Conservation (phyloP, 37 sponge, comb jelly and placozoan species). For the Diacarnus erythraeanus region DNA sequence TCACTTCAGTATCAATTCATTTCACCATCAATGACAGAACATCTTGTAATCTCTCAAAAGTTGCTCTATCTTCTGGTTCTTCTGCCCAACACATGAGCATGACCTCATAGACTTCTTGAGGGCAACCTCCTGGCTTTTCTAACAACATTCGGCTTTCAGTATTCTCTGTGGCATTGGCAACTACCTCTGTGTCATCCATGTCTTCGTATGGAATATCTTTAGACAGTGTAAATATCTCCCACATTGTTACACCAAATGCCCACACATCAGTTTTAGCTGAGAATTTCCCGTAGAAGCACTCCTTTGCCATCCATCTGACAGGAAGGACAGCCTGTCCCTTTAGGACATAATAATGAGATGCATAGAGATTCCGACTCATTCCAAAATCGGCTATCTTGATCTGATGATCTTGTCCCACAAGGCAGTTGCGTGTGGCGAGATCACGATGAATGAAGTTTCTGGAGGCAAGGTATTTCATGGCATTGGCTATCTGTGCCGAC, state of each 20-base stretch:
- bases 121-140: slow-evolving; percentile 37
- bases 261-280: slow-evolving; percentile 82
- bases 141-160: slow-evolving; percentile 6
- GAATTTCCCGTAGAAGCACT: slow-evolving; percentile 84
- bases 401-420: slow-evolving; percentile 53
- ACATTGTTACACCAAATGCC: slow-evolving; percentile 79
- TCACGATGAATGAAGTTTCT: slow-evolving; percentile 67
- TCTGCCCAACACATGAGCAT: slow-evolving; percentile 58
- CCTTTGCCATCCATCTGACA: slow-evolving; percentile 84
- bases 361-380: slow-evolving; percentile 74
- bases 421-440: slow-evolving; percentile 75
- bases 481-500: slow-evolving; percentile 71
- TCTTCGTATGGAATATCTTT: slow-evolving; percentile 61
- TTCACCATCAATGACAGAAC: neutral
- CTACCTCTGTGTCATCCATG: slow-evolving; percentile 55
- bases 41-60: slow-evolving; percentile 42
- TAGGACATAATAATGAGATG: slow-evolving; percentile 56
- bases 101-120: slow-evolving; percentile 45
- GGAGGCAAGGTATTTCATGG: slow-evolving; percentile 76
- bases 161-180: slow-evolving; percentile 44
- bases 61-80: slow-evolving; percentile 31
- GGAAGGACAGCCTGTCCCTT: slow-evolving; percentile 56
- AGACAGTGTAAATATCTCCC: slow-evolving; percentile 80
- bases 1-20: too few relatives aligned
- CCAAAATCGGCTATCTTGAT: slow-evolving; percentile 90